A percentile compares a stretch with the other conserved stretches of the same genome.
These are phyloP conservation scores for Drosophila helvetica DNA, from an alignment of 2,888 invertebrate species.

Conservation along the genomic window DNA sequence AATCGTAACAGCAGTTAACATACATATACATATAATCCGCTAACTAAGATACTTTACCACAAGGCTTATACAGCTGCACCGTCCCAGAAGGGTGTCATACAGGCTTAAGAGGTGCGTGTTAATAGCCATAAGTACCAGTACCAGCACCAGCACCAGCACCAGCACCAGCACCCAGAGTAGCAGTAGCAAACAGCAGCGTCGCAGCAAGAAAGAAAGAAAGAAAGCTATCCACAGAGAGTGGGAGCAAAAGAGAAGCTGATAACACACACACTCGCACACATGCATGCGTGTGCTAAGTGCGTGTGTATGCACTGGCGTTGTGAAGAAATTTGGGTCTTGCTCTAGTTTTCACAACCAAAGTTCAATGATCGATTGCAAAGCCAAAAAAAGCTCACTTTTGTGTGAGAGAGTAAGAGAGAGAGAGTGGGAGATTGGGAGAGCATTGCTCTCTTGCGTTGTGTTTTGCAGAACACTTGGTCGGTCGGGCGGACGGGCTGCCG, in stretches of 20 bases:
- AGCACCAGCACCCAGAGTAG: constrained; percentile 23
- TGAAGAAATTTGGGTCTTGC: constrained; percentile 81
- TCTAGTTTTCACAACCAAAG: constrained; percentile 81
- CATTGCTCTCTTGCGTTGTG: constrained; percentile 58
- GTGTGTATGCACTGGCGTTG: constrained; percentile 38
- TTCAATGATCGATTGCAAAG: constrained; percentile 80
- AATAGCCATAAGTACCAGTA: constrained; percentile 43
- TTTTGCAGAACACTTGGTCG: constrained; percentile 66
- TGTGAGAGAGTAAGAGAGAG: constrained; percentile 12
- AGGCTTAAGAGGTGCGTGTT: constrained; percentile 19
- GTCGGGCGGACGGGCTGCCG: not conserved
- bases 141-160: constrained; percentile 14
- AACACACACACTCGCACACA: constrained; percentile 32
- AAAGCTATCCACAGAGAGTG: constrained; percentile 57
- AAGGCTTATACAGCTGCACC: not conserved
- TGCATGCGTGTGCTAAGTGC: not conserved
- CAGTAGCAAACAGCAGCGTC: constrained; percentile 5
- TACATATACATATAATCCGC: no score
- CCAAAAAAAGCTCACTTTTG: constrained; percentile 50
- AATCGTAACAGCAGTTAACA: no score
- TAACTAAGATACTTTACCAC: no score
- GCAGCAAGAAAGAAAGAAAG: constrained; percentile 47
- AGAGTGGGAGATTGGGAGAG: constrained; percentile 11
- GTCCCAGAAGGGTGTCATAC: not conserved
- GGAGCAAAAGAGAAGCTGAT: constrained; percentile 56